Conservation (phyloP, 2,797 vertebrate species). For the Bradypodion pumilum region DNA sequence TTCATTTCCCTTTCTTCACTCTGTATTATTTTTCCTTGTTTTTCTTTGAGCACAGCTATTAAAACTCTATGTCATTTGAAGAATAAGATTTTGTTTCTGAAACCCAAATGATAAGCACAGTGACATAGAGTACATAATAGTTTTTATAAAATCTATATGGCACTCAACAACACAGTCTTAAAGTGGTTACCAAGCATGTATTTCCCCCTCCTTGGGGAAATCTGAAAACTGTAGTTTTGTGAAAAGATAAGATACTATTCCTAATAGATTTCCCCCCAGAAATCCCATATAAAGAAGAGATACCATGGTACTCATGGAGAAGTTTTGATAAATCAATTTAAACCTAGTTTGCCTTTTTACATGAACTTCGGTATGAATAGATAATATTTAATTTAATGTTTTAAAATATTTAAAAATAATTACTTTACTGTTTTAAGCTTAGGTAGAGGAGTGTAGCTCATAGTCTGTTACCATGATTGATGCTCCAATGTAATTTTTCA, state of each 20-base stretch:
- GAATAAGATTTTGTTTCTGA: constrained; percentile 61
- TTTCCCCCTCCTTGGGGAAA: neutral
- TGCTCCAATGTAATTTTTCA: neutral
- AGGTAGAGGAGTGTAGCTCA: neutral
- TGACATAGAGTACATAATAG: constrained; percentile 44
- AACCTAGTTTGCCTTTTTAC: neutral
- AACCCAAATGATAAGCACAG: constrained; percentile 47
- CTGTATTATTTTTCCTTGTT: neutral
- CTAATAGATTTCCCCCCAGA: neutral
- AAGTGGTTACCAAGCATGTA: neutral
- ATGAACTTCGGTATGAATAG: neutral
- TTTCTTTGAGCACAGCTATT: constrained; percentile 39
- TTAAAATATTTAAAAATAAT: neutral
- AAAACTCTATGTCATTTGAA: constrained; percentile 34
- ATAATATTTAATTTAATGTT: too few species aligned
- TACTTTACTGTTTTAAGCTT: too few species aligned
- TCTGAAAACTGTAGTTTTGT: neutral
- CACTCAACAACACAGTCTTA: neutral
- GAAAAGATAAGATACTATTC: neutral
- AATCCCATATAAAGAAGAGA: neutral
- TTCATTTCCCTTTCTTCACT: constrained; percentile 35
- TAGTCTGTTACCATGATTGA: neutral
- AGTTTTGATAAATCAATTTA: neutral
- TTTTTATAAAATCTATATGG: constrained; percentile 58
- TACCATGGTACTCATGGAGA: neutral